Evolutionary conservation across 2,888 invertebrate genomes (phyloP), one percentile per base, ranked within the genome.

Genomic region (Andricus quercusramuli): DNA sequence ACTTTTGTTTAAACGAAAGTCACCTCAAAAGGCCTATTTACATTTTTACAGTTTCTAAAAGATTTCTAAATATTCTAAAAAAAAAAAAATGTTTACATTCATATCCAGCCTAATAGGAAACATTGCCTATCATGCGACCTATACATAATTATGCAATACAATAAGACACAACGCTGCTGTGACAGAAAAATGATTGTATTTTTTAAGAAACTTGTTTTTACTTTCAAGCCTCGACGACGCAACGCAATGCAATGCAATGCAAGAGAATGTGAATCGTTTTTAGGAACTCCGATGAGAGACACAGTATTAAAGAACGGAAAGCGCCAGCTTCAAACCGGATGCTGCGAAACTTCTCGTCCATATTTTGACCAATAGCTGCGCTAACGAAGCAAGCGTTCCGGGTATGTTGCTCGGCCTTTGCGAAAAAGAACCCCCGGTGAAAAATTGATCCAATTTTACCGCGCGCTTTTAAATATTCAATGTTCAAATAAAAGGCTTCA

Each of bases 181-280:
- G 74, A 74, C 51, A 74, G 56, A 74, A 59, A 74, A 74, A 74
- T 74, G 74, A 74, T 74, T 74, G 74, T 74, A 74, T 74, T 74
- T 74, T 74, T 74, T 74, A 32, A 56, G 64, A 74, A 56, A 74
- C 74, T 74, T 51, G 56, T 74, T 74, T 56, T 74, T 51, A 51
- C 20, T 74, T 74, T 74, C 13, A 51, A 74, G 74, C 74, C 56
- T 74, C 56, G 56, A 74, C 32, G 74, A 74, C 5, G 74, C 56
- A 74, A 74, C 32, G 74, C 37, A 74, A 20, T 37, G 74, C 51
- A 74, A 20, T 37, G 74, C 51, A 74, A 20, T 56, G 74, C n/a
- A 44, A 67, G 41, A n/a, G 41, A 67, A 67, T 67, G 67, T 15
- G 56, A 56, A 74, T 32, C 56, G 64, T 32, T 56, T 70, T 74